Evolutionary conservation across 2,888 invertebrate species (phyloP), one percentile per base, ranked within the genome.

Genomic region (Smittia aterrima): DNA sequence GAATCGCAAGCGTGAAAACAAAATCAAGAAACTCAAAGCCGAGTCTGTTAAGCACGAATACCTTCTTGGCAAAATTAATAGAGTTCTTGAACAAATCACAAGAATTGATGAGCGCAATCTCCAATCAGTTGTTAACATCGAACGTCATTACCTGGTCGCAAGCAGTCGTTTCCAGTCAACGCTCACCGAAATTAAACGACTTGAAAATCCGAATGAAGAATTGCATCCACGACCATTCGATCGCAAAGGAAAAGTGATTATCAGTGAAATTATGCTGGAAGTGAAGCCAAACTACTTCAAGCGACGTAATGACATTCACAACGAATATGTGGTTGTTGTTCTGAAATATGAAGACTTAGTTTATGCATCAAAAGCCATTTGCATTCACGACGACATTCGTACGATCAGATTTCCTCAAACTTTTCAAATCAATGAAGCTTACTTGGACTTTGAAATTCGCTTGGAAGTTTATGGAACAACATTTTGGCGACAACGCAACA

Each of bases 81-180:
- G 13, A 4, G 13, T 6, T 18, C 22, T 58, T 4, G 71, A 68
- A 20, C 24, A 18, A 25, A 16, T 54, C 9, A 54, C 13, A 27
- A 27, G 13, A 16, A 38, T 72, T 22, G 25, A 38, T 24, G 72
- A 72, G 11, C 13, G 22, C 27, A 72, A 72, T 40, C 6, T 72
- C 4, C 20, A 18, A 11, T 11, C 22, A n/a, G 20, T 72, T 6
- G 20, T 72, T 13, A 62, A 62, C 13, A 72, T 72, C 20, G 72
- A 72, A 40, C 72, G 72, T 38, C 72, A 72, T 62, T 72, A 72
- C 32, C 22, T 72, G n/a, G 72, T 72, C 32, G 72, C 72, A 6
- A 62, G 58, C 13, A 72, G 11, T 9, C 58, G 72, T 1, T 62
- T 72, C 7, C 58, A 72, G 22, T 32, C 72, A 25, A 32, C 72